A percentile compares a stretch with the other conserved stretches of the same genome.
Conservation (phyloP, 2,113 vertebrate species). For the Engystomops pustulosus region DNA sequence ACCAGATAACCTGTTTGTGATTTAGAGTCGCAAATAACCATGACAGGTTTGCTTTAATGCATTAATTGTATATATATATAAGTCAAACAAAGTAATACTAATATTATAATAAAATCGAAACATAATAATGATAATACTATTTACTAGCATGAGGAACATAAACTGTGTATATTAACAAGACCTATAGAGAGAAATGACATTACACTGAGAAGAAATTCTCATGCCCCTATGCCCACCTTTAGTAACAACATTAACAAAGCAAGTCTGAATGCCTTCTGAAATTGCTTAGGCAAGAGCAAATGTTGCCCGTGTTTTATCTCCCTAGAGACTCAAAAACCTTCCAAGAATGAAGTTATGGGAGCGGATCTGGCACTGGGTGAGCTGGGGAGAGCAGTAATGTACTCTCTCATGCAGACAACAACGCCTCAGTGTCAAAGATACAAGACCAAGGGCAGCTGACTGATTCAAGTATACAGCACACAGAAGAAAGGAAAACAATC, state of each 20-base stretch:
- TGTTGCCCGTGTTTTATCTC: conserved; percentile 72
- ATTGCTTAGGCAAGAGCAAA: conserved; percentile 68
- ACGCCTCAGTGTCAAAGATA: conserved; percentile 73
- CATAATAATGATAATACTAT: no score
- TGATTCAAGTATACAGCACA: conserved; percentile 53
- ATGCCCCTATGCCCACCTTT: conserved; percentile 70
- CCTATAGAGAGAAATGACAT: conserved; percentile 58
- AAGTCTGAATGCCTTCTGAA: conserved; percentile 68
- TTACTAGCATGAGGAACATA: not conserved
- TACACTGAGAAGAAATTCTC: conserved; percentile 68
- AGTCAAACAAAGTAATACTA: no score
- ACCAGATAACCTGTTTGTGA: no score
- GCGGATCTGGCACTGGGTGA: conserved; percentile 62
- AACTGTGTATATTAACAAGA: not conserved
- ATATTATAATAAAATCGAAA: no score
- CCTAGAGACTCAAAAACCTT: conserved; percentile 77
- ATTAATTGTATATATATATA: no score
- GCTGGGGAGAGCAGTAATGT: conserved; percentile 64
- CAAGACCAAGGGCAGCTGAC: conserved; percentile 68
- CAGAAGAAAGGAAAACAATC: conserved; percentile 52
- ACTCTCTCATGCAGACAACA: conserved; percentile 71
- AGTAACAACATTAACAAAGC: conserved; percentile 73
- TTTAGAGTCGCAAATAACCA: no score
- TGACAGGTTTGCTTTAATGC: no score
- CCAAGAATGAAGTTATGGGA: conserved; percentile 75